Evolutionary conservation across 2,797 vertebrate species (phyloP).

Genomic region (Paguma larvata): DNA sequence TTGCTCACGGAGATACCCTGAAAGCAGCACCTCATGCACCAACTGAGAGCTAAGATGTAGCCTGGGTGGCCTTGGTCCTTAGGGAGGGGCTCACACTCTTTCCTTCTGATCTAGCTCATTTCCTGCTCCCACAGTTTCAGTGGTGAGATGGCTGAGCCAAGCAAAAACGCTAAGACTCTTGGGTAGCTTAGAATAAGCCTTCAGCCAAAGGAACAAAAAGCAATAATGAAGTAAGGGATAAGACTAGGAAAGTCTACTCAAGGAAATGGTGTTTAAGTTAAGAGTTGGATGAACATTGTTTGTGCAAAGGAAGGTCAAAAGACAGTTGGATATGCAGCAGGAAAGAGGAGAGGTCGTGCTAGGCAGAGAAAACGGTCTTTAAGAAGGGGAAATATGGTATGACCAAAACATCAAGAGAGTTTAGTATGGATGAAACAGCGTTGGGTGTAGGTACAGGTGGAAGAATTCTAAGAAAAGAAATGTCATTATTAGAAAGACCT

Average conservation of each 20-base stretch:
- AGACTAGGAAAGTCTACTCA: background rate
- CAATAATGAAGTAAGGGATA: background rate
- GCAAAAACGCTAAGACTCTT: background rate
- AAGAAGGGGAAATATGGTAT: background rate
- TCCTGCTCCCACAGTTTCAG: background rate
- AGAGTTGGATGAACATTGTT: background rate
- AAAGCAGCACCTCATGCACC: background rate
- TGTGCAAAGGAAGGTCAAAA: background rate
- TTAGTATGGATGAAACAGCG: background rate
- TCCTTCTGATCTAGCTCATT: background rate
- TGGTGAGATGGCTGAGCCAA: background rate
- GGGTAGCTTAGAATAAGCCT: background rate
- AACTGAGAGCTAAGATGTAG: background rate
- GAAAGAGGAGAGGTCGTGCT: background rate
- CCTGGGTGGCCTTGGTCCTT: too few species aligned
- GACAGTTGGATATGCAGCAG: background rate
- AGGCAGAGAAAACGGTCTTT: background rate
- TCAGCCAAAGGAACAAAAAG: background rate
- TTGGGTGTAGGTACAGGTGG: background rate
- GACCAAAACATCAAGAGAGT: background rate
- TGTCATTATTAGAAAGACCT: background rate
- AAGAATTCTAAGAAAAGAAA: background rate
- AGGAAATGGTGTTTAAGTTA: background rate
- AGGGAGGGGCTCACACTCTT: background rate
- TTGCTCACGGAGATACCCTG: background rate